Base-by-base conservation (phyloP, 2,888 invertebrate genomes). In the Tachina grossa region DNA sequence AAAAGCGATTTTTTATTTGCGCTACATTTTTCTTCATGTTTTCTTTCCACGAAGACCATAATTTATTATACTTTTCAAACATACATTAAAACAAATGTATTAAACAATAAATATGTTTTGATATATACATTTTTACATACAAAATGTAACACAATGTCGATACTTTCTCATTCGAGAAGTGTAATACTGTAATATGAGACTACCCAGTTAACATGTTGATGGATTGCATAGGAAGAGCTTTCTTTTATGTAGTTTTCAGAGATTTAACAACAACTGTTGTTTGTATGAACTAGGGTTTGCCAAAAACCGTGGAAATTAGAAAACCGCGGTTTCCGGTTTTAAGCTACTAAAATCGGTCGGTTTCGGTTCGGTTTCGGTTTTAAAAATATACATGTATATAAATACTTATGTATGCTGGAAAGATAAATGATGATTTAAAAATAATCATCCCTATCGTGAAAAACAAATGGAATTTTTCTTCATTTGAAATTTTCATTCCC, bases 21-120 rank as follows among this genome's bases (percentile, higher is more conserved):
- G 49, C 53, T 76, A 19, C 14, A 31, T 71, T 45, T 79, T 63
- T 63, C 53, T 19, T n/a, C 9, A 66, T 76, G 51, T 80, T 65
- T 59, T 8, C 16, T 75, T 80, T 71, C 31, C 53, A 71, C 81
- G 63, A 75, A 78, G 57, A 78, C 75, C 78, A 75, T 85, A 75
- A 85, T 79, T 85, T 85, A 82, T 85, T 82, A 79, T 53, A 66
- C 63, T 63, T 41, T 43, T n/a, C 14, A 59, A 51, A 55, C 39
- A 51, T 41, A 47, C 22, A 45, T 51, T 1, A 9, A 45, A 39
- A 39, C n/a, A 16, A 31, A 14, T 39, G 66, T 49, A 66, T 43
- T 43, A 41, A 61, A 61, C 61, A 43, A 65, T 22, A 43, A 65
- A 65, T 47, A 65, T 16, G 39, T 16, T n/a, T 39, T 39, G 9